Base-by-base conservation (phyloP, 2,113 vertebrate genomes). In the Ageneiosus marmoratus region DNA sequence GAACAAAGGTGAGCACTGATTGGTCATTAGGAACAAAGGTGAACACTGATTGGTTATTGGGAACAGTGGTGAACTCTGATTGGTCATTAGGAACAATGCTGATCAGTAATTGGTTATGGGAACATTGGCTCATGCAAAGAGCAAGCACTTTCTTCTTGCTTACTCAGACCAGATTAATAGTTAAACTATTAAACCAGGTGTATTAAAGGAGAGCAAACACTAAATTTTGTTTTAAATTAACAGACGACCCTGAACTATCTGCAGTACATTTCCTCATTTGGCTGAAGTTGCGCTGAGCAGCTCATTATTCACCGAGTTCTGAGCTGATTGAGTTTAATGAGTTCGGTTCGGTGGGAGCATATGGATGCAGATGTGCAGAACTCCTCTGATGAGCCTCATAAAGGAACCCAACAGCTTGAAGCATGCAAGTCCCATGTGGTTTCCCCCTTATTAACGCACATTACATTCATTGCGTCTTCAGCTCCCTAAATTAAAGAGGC, bases 361-460 rank as follows among this genome's bases (percentile, higher is more conserved):
- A 80, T 80, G 79, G 79, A 53, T 50, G 62, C 79, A 80, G 79
- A 75, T 75, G 51, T 72, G 70, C 55, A 60, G 37, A 82, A 50
- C 80, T 75, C 67, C 80, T 75, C 70, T 82, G 70, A 75, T 82
- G 80, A 82, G 80, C 55, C 50, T 75, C 70, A 82, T 82, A 82
- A 82, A 82, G 44, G 70, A 72, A 62, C 80, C 80, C 70, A 82
- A 62, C 80, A 82, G 80, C 70, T 74, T 74, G 70, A 63, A 74
- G 27, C 44, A 22, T 13, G 20, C 27, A 50, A 11, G 32, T 62
- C 69, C 80, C 56, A 6, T 50, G 80, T 75, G 80, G 12, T 50
- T 74, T 37, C 55, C n/a, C 48, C 69, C 44, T 27, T 24, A 70
- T 80, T 69, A 80, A 80, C 32, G 20, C 63, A 55, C 63, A 53